phyloP scores from a whole-genome alignment of 2,888 invertebrate genomes.

The Ptychoptera contaminata region DNA sequence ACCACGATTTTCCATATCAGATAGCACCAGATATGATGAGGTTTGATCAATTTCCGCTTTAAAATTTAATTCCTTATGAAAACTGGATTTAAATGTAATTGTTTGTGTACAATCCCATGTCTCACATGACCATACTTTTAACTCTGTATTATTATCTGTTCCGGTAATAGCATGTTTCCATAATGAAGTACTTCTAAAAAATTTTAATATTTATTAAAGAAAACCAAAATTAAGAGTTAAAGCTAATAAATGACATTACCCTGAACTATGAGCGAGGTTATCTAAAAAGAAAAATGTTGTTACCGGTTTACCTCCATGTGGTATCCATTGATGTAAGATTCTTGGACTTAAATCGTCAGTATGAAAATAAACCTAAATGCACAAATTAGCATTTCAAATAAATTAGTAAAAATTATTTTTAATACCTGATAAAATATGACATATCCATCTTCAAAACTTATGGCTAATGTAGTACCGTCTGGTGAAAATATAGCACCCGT shows the following conservation, averaged over 20 bases:
- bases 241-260: slow-evolving; percentile 44
- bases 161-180: slow-evolving; percentile 95
- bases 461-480: slow-evolving; percentile 87
- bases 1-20: slow-evolving; percentile 71
- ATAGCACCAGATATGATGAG: slow-evolving; percentile 71
- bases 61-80: slow-evolving; percentile 19
- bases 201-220: slow-evolving; percentile 7
- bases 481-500: slow-evolving; percentile 83
- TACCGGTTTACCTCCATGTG: slow-evolving; percentile 76
- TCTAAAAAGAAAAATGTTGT: slow-evolving; percentile 87
- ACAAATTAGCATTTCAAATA: slow-evolving; percentile 5
- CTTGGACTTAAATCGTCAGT: slow-evolving; percentile 49
- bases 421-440: slow-evolving; percentile 87
- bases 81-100: slow-evolving; percentile 46
- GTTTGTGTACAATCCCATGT: slow-evolving; percentile 90
- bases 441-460: slow-evolving; percentile 73
- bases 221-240: not conserved
- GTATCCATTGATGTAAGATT: slow-evolving; percentile 85
- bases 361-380: slow-evolving; percentile 53
- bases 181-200: slow-evolving; percentile 48
- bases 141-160: slow-evolving; percentile 71
- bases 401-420: too few species aligned
- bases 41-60: slow-evolving; percentile 65
- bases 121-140: slow-evolving; percentile 91
- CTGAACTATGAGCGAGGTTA: slow-evolving; percentile 66